These are phyloP conservation scores for Vicugna pacos DNA, from an alignment of 2,113 vertebrate species.

Conservation along the genomic window DNA sequence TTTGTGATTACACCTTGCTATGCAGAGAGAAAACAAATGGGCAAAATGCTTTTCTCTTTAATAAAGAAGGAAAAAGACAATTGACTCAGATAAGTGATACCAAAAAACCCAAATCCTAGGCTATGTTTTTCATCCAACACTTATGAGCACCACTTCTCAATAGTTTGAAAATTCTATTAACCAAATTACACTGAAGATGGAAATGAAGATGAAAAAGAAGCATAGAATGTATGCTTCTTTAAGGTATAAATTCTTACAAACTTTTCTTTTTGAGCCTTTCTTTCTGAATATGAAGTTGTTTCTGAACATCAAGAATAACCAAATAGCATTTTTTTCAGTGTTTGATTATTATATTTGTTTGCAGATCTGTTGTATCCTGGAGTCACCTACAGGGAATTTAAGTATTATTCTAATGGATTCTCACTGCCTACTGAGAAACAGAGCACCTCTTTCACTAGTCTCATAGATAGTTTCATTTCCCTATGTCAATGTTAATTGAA, in stretches of 20 bases:
- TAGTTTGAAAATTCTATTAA: constrained; percentile 41
- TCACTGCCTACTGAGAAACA: constrained; percentile 68
- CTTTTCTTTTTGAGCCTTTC: constrained; percentile 10
- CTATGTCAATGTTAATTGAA: constrained; percentile 75
- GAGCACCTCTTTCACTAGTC: constrained; percentile 28
- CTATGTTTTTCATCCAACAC: background rate
- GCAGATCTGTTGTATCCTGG: constrained; percentile 59
- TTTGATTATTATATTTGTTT: constrained; percentile 60
- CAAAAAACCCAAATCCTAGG: background rate
- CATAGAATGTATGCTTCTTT: background rate
- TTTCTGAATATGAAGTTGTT: constrained; percentile 67
- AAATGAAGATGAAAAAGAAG: constrained; percentile 1
- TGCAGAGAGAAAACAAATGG: background rate
- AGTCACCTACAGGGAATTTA: constrained; percentile 69
- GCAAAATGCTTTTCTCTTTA: background rate
- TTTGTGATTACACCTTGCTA: background rate
- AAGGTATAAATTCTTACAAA: constrained; percentile 30
- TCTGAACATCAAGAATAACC: constrained; percentile 61
- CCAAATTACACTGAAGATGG: background rate
- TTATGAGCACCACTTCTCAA: background rate
- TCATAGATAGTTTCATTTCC: constrained; percentile 72
- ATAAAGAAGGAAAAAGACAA: background rate
- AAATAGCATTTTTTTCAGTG: constrained; percentile 20
- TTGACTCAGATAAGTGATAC: background rate
- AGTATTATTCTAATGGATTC: constrained; percentile 78